A percentile compares a stretch with the other conserved stretches of the same genome.
Conservation (phyloP, 2,113 vertebrate species). For the Macroglossus sobrinus region DNA sequence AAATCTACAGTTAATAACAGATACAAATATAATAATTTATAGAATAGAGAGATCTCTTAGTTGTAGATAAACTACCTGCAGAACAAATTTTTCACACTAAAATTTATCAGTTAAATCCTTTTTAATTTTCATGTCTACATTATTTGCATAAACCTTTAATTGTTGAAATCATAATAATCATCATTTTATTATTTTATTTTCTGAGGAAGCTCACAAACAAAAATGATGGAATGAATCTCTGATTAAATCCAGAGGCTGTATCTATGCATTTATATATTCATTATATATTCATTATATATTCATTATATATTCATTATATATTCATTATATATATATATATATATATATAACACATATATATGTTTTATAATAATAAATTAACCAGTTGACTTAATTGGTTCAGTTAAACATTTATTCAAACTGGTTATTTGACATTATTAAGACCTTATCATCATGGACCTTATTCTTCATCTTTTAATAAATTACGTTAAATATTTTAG, state of each 20-base stretch:
- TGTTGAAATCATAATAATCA: neutral
- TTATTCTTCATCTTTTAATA: slow-evolving; percentile 33
- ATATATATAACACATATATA: too few species aligned
- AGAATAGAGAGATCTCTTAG: neutral
- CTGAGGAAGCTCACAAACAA: neutral
- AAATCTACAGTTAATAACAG: neutral
- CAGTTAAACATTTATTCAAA: neutral
- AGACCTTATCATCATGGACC: neutral
- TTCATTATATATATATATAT: neutral
- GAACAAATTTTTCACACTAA: neutral
- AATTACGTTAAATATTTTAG: neutral
- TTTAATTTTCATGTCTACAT: neutral
- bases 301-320: neutral
- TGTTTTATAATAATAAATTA: slow-evolving; percentile 20
- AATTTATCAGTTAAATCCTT: neutral
- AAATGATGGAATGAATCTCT: neutral
- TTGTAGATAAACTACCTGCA: neutral
- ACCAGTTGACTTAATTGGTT: neutral
- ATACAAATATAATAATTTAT: neutral
- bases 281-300: neutral
- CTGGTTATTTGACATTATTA: neutral
- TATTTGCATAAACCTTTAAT: neutral
- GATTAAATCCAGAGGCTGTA: neutral
- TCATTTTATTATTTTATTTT: neutral
- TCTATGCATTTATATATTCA: neutral